Percentiles rank a stretch among this genome's conserved stretches.
Evolutionary conservation across 2,888 invertebrate genomes (phyloP).

Genomic region (Agelastica alni): DNA sequence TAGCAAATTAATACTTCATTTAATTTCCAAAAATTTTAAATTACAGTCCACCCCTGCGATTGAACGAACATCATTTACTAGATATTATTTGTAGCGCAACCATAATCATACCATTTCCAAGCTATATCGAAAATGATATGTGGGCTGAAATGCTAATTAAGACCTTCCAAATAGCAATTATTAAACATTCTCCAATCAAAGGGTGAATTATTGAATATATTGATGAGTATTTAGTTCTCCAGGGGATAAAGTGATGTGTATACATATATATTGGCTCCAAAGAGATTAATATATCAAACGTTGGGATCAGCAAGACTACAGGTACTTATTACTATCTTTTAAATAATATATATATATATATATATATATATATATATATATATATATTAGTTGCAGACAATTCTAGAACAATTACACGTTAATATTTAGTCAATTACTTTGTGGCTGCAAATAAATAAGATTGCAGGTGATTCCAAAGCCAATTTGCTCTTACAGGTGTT

Average conservation of each 20-base stretch:
- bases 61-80: background rate
- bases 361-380: slow-evolving; percentile 1
- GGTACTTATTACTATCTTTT: slow-evolving; percentile 15
- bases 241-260: slow-evolving; percentile 9
- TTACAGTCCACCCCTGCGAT: background rate
- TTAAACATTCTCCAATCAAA: slow-evolving; percentile 23
- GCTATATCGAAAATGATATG: slow-evolving; percentile 13
- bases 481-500: too few relatives aligned
- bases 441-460: too few relatives aligned
- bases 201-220: slow-evolving; percentile 27
- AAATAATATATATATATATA: too few relatives aligned
- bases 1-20: too few relatives aligned
- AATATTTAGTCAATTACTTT: background rate
- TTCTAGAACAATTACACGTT: slow-evolving; percentile 2
- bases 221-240: slow-evolving; percentile 19
- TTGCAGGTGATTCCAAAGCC: too few relatives aligned
- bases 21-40: too few relatives aligned
- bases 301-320: background rate
- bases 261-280: background rate
- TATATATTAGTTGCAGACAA: background rate
- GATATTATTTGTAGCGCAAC: slow-evolving; percentile 16
- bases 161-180: slow-evolving; percentile 26
- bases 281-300: slow-evolving; percentile 12
- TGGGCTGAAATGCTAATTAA: slow-evolving; percentile 20
- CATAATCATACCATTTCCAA: slow-evolving; percentile 13